Evolutionary conservation across 2,797 vertebrate genomes (phyloP).

Genomic region (Carduelis carduelis): DNA sequence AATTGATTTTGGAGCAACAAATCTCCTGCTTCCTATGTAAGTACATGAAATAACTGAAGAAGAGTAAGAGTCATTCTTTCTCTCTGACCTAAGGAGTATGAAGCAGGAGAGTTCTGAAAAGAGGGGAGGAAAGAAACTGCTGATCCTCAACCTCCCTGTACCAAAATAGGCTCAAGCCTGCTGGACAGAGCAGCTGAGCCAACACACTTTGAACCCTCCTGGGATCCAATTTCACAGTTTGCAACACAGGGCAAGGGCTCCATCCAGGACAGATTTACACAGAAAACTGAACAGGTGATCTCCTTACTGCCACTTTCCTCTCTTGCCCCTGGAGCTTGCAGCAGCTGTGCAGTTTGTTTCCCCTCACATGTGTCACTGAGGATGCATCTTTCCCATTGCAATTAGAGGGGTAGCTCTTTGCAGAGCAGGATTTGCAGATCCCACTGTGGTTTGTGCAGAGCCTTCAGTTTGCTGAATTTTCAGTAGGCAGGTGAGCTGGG

Average conservation of each 20-base stretch:
- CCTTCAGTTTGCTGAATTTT: not conserved
- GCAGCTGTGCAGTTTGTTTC: not conserved
- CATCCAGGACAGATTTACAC: not conserved
- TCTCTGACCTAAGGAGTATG: not conserved
- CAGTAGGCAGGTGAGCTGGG: not conserved
- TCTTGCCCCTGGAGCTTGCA: not conserved
- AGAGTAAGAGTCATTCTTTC: not conserved
- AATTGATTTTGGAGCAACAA: not conserved
- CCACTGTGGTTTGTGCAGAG: not conserved
- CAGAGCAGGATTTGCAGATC: not conserved
- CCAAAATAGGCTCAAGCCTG: not conserved
- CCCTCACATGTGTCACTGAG: not conserved
- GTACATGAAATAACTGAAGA: not conserved
- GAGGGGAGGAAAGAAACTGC: not conserved
- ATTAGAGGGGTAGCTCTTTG: not conserved
- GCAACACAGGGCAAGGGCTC: not conserved
- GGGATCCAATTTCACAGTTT: not conserved
- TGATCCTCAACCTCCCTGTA: not conserved
- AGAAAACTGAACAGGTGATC: not conserved
- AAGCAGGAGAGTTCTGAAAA: not conserved
- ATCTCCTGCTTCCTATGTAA: not conserved
- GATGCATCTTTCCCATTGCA: not conserved
- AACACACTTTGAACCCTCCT: not conserved
- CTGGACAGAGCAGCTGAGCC: not conserved
- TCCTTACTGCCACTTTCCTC: not conserved